Conservation (phyloP, 2,113 vertebrate genomes). For the Alligator mississippiensis region DNA sequence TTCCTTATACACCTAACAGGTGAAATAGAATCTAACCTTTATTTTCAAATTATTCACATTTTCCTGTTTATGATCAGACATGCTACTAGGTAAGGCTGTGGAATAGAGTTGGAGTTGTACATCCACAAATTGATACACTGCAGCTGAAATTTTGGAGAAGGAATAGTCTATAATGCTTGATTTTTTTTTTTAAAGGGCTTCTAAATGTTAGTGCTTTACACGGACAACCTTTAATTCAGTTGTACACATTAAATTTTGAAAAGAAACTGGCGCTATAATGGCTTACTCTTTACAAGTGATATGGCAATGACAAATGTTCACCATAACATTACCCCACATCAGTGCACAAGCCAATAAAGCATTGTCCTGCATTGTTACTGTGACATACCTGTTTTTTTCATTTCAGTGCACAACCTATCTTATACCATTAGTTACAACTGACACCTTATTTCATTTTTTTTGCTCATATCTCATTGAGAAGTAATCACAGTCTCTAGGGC, state of each 20-base stretch:
- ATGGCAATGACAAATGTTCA: fast-evolving
- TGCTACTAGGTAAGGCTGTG: not conserved
- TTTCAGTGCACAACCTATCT: fast-evolving
- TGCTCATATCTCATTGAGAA: not conserved
- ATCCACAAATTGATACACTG: not conserved
- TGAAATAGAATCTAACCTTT: no score
- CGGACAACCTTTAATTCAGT: not conserved
- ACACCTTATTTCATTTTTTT: not conserved
- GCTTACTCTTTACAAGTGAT: not conserved
- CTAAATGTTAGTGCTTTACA: not conserved
- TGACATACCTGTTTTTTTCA: not conserved
- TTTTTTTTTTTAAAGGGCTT: not conserved
- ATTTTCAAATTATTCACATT: not conserved
- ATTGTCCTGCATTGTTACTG: not conserved
- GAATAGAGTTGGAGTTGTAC: not conserved
- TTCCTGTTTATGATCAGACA: not conserved
- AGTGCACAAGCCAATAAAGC: not conserved
- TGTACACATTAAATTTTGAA: not conserved
- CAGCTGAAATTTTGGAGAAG: not conserved
- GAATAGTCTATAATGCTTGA: not conserved
- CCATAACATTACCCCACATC: not conserved
- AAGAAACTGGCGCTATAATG: not conserved
- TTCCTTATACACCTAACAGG: no score
- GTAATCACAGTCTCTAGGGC: not conserved
- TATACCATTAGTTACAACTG: not conserved